phyloP scores from a whole-genome alignment of 2,113 vertebrate species.

The Oryzias melastigma region DNA sequence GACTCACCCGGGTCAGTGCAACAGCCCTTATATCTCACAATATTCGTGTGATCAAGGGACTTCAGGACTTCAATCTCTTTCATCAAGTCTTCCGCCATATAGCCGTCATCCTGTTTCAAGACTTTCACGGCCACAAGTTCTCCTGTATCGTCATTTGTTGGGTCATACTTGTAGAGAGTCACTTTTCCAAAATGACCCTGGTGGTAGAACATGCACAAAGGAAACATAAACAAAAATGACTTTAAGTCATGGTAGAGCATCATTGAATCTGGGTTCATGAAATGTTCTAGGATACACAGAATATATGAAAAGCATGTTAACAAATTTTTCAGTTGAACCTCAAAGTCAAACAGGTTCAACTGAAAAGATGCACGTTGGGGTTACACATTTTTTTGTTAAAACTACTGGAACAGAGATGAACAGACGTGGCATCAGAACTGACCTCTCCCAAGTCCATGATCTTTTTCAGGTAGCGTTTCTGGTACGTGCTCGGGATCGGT shows the following conservation, averaged over 20 bases:
- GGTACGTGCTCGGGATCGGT: slow-evolving; percentile 83
- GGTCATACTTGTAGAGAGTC: slow-evolving; percentile 88
- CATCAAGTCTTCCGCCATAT: slow-evolving; percentile 80
- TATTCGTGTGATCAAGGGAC: slow-evolving; percentile 86
- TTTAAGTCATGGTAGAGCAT: too few relatives aligned
- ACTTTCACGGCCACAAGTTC: slow-evolving; percentile 91
- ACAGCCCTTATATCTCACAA: slow-evolving; percentile 93
- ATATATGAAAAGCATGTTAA: too few relatives aligned
- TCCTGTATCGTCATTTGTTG: slow-evolving; percentile 86
- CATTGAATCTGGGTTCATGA: too few relatives aligned
- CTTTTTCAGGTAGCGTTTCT: slow-evolving; percentile 90
- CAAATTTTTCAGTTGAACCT: too few relatives aligned
- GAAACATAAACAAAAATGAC: too few relatives aligned
- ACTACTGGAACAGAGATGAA: not conserved
- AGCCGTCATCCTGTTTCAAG: slow-evolving; percentile 83
- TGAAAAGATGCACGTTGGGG: too few relatives aligned
- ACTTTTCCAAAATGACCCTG: slow-evolving; percentile 95
- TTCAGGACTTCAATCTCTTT: slow-evolving; percentile 91
- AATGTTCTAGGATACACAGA: too few relatives aligned
- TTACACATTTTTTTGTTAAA: not conserved
- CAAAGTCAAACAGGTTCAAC: too few relatives aligned
- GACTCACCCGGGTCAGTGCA: slow-evolving; percentile 86
- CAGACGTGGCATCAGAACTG: slow-evolving; percentile 10
- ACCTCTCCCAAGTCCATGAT: slow-evolving; percentile 88
- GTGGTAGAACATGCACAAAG: not conserved